phyloP scores from a whole-genome alignment of 2,113 vertebrate genomes.

The Varanus salvator region DNA sequence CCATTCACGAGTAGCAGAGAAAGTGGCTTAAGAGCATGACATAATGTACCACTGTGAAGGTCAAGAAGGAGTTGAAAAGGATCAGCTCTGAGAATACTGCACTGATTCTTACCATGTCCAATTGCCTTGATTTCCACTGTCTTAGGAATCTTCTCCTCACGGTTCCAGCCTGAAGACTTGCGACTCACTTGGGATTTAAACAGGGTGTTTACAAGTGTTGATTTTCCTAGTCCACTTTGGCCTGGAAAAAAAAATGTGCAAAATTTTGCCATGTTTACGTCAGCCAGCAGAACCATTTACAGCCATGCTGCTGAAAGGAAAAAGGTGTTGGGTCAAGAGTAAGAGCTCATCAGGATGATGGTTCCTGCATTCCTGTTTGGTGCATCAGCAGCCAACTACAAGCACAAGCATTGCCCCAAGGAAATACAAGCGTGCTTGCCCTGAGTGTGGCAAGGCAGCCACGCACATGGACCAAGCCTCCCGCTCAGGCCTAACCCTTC shows the following conservation, averaged over 20 bases:
- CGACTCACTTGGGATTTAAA: constrained; percentile 98
- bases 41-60: background rate
- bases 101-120: constrained; percentile 88
- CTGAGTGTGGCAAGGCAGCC: background rate
- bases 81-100: background rate
- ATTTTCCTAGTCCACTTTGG: constrained; percentile 94
- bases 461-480: background rate
- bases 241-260: constrained; percentile 75
- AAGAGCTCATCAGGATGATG: background rate
- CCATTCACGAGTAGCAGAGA: background rate
- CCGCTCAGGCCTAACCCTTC: constrained; percentile 30
- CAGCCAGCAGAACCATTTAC: background rate
- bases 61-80: background rate
- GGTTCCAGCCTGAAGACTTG: constrained; percentile 89
- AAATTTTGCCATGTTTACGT: background rate
- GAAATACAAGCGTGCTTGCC: background rate
- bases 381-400: background rate
- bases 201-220: constrained; percentile 92
- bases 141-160: constrained; percentile 96
- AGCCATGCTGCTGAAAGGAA: background rate
- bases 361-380: background rate
- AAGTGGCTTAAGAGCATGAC: background rate
- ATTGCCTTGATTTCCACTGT: constrained; percentile 95
- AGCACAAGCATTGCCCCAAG: background rate
- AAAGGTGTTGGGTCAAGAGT: background rate